Evolutionary conservation across 2,797 vertebrate genomes (phyloP).

Genomic region (Eutrigla gurnardus): DNA sequence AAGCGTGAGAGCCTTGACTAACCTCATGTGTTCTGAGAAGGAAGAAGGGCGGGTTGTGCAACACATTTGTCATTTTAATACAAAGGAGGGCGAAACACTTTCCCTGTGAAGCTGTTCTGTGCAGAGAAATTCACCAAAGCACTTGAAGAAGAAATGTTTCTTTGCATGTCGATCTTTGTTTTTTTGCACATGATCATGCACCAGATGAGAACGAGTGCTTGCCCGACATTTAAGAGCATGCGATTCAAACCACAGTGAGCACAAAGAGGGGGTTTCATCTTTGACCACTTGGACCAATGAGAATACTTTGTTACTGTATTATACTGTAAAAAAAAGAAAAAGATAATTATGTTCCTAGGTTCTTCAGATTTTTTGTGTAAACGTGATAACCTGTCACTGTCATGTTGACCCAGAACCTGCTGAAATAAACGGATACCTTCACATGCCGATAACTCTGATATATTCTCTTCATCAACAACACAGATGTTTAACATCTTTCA

Average conservation of each 20-base stretch:
- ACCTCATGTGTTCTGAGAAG: conserved; percentile 15
- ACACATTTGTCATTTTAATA: conserved; percentile 35
- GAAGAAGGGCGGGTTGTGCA: conserved; percentile 27
- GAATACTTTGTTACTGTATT: conserved; percentile 43
- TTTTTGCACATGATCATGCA: conserved; percentile 33
- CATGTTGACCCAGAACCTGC: conserved; percentile 23
- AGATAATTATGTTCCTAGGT: conserved; percentile 24
- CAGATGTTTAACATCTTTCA: neutral
- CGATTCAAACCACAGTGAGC: conserved; percentile 45
- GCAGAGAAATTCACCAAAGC: conserved; percentile 43
- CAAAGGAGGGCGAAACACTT: conserved; percentile 7
- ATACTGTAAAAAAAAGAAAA: conserved; percentile 41
- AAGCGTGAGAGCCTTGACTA: conserved; percentile 18
- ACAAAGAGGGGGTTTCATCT: conserved; percentile 6
- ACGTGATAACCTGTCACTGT: conserved; percentile 10
- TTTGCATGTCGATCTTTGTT: conserved; percentile 57
- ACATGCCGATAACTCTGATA: neutral
- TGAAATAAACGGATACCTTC: conserved; percentile 50
- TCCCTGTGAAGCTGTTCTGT: conserved; percentile 28
- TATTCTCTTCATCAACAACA: neutral
- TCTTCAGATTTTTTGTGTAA: conserved; percentile 22
- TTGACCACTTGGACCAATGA: conserved; percentile 8
- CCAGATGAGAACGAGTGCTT: conserved; percentile 56
- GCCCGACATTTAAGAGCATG: conserved; percentile 59
- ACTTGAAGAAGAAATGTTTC: conserved; percentile 26